These are phyloP conservation scores for Notolabrus celidotus DNA, from an alignment of 2,797 vertebrate species.

Conservation along the genomic window DNA sequence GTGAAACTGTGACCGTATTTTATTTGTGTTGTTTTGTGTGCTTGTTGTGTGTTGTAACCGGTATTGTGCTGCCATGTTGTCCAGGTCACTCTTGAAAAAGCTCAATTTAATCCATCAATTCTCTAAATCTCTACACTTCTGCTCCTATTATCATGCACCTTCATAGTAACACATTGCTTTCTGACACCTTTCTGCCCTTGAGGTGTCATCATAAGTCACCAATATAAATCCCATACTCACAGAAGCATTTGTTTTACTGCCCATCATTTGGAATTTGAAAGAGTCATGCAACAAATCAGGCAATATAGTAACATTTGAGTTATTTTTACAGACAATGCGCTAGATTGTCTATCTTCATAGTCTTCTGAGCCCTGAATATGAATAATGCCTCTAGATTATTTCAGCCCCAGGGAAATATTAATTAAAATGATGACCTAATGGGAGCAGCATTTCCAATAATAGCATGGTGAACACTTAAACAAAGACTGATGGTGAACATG, in stretches of 20 bases:
- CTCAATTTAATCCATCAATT: too few species aligned
- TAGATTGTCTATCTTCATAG: neutral
- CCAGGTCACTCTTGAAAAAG: too few species aligned
- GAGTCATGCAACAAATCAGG: neutral
- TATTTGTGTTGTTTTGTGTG: too few species aligned
- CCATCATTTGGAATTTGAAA: too few species aligned
- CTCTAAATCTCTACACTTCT: too few species aligned
- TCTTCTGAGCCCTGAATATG: neutral
- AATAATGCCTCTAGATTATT: conserved; percentile 6
- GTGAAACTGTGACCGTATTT: too few species aligned
- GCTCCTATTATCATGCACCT: neutral
- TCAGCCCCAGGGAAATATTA: conserved; percentile 5
- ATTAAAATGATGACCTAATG: conserved; percentile 12
- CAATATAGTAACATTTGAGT: neutral
- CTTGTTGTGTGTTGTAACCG: too few species aligned
- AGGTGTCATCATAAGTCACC: neutral
- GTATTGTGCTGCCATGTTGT: too few species aligned
- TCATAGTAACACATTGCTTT: neutral
- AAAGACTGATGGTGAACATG: too few species aligned
- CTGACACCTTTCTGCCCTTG: neutral
- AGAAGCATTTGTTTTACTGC: neutral
- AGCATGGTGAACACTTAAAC: neutral
- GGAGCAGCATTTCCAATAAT: neutral
- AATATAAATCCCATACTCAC: neutral
- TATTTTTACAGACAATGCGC: neutral